Evolutionary conservation across 1,140 invertebrate genomes (phyloP).

Genomic region (Bactericera cockerelli): DNA sequence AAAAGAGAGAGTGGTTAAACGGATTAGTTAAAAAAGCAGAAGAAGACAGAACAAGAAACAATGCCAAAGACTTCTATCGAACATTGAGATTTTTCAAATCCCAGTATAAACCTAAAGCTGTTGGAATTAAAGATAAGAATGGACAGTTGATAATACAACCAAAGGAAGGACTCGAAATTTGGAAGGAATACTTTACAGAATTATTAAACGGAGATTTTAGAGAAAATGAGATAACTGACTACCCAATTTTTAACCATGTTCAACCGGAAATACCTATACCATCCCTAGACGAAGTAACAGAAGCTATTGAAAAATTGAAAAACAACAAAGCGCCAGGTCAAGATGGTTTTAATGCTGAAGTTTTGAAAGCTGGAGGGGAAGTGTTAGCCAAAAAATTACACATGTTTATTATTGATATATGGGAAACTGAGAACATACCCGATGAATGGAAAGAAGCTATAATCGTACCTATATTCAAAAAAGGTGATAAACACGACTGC

Average conservation of each 20-base stretch:
- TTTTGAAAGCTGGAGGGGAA: slow-evolving; percentile 18
- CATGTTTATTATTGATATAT: neutral
- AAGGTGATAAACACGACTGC: slow-evolving; percentile 13
- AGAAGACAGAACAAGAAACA: slow-evolving; percentile 10
- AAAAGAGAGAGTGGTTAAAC: slow-evolving; percentile 11
- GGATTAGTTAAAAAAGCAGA: slow-evolving; percentile 11
- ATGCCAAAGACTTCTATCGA: slow-evolving; percentile 13
- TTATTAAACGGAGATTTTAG: slow-evolving; percentile 11
- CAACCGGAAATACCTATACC: neutral
- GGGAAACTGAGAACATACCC: slow-evolving; percentile 2
- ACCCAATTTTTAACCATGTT: neutral
- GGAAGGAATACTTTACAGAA: slow-evolving; percentile 17
- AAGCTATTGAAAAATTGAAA: slow-evolving; percentile 17
- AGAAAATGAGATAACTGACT: neutral
- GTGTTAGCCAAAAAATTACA: neutral
- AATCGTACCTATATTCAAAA: slow-evolving; percentile 15
- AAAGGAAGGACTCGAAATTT: slow-evolving; percentile 12
- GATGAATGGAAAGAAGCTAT: neutral
- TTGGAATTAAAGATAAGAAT: slow-evolving; percentile 9
- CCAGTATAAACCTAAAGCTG: slow-evolving; percentile 15
- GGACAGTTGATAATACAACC: slow-evolving; percentile 5
- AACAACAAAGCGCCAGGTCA: slow-evolving; percentile 21
- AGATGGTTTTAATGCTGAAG: slow-evolving; percentile 21
- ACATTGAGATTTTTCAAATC: slow-evolving; percentile 11
- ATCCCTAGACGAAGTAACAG: slow-evolving; percentile 10